Evolutionary conservation across 2,797 vertebrate genomes (phyloP).

Genomic region (Perodicticus potto): DNA sequence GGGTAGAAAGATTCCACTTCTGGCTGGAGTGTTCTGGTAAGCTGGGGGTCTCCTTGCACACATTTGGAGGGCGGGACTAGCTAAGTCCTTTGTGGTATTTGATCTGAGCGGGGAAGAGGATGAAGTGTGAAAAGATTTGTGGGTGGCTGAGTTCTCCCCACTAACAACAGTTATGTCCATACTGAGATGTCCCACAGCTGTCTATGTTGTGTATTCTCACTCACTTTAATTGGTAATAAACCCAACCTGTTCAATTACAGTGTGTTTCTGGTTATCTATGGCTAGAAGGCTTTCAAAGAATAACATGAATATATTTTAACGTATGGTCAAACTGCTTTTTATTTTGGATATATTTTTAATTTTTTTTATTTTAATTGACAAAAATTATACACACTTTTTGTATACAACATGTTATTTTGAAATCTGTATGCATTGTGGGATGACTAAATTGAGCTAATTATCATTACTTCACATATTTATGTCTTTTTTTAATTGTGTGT

Average conservation of each 20-base stretch:
- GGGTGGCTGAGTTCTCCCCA: no score
- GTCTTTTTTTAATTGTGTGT: background rate
- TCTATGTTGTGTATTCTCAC: no score
- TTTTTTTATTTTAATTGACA: background rate
- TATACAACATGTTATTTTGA: background rate
- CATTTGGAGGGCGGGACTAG: no score
- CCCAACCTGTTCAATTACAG: background rate
- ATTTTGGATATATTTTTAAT: background rate
- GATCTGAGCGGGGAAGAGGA: no score
- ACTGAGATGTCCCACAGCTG: background rate
- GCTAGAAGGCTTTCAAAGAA: conserved; percentile 29
- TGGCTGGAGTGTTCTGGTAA: no score
- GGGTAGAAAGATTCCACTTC: no score
- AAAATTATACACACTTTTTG: background rate
- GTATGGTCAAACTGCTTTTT: background rate
- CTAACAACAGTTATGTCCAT: background rate
- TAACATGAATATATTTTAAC: background rate
- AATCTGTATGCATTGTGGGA: background rate
- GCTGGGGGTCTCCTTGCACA: no score
- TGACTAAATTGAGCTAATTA: background rate
- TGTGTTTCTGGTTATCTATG: background rate
- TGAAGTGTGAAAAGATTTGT: no score
- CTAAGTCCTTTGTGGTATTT: no score
- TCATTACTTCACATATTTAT: background rate
- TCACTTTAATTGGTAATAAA: background rate